Evolutionary conservation across 2,888 invertebrate genomes (phyloP).

Genomic region (Rambutsinella grinnellia): DNA sequence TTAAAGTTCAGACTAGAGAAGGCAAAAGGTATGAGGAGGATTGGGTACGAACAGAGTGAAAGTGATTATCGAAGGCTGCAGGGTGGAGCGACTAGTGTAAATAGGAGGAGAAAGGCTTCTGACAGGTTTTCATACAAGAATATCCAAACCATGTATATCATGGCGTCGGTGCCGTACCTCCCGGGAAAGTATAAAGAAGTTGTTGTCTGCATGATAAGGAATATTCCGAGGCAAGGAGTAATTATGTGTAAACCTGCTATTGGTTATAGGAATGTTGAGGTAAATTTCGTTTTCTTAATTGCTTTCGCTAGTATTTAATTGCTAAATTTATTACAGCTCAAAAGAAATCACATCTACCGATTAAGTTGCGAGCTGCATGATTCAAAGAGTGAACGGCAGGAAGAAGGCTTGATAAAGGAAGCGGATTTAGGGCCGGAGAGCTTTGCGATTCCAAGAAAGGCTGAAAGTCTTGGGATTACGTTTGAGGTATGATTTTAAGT

Average conservation of each 20-base stretch:
- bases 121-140: constrained; percentile 5
- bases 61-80: background rate
- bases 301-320: too few relatives aligned
- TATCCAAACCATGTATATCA: constrained; percentile 46
- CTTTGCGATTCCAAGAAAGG: background rate
- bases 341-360: constrained; percentile 42
- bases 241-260: constrained; percentile 39
- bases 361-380: constrained; percentile 47
- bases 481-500: constrained; percentile 36
- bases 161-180: constrained; percentile 51
- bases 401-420: background rate
- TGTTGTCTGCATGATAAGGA: constrained; percentile 38
- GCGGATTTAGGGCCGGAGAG: background rate
- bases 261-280: constrained; percentile 53
- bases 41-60: constrained; percentile 9
- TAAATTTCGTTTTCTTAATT: background rate
- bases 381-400: background rate
- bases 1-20: constrained; percentile 1
- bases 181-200: constrained; percentile 28
- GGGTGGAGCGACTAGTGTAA: background rate
- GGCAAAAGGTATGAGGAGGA: background rate
- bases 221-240: constrained; percentile 20
- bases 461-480: background rate
- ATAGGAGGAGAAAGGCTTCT: background rate
- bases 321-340: too few relatives aligned